Base-by-base conservation (phyloP, 2,113 vertebrate species). In the Phainopepla nitens region DNA sequence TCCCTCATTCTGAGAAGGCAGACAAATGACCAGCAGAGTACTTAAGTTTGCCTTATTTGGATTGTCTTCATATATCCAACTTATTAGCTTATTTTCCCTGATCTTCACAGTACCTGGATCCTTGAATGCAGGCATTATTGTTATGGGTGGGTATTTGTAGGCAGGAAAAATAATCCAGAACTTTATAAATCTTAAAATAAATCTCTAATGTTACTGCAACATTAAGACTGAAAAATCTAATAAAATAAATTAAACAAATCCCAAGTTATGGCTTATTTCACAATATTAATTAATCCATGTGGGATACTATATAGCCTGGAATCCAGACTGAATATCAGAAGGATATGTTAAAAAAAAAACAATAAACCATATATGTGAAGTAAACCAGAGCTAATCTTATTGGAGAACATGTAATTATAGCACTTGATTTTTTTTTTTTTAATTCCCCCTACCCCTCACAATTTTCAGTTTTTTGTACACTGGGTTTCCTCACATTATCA, bases 361-460 rank as follows among this genome's bases (percentile, higher is more conserved):
- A 75, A 33, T 53, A 72, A 91, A 53, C 13, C 3, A 33, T 10
- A 14, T 18, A 9, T 51, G 18, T 60, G 19, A 56, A 69, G 18
- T 69, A 75, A 79, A 47, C 22, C 35, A 87, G 61, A 68, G 33
- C 28, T 81, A 28, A n/a, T 58, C 33, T 54, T 91, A 23, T 11
- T 72, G 61, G 45, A 88, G 56, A 81, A 19, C 44, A n/a, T 85
- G 24, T 36, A 14, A 35, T 93, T 86, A 85, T 49, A 75, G 39
- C 76, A 4, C 22, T 68, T 66, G 19, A 6, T n/a, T 56, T 22
- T 49, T 45, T 21, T 4, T 17, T 50, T 31, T 53, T 28, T 9
- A 49, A n/a, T 53, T 22, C 6, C 3, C 9, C 3, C 3, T 15
- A 0, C 11, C 1, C 2, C 5, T 11, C 28, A 6, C 29, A 65